These are phyloP conservation scores for Eupithecia centaureata DNA, from an alignment of 2,888 invertebrate genomes.

Conservation along the genomic window DNA sequence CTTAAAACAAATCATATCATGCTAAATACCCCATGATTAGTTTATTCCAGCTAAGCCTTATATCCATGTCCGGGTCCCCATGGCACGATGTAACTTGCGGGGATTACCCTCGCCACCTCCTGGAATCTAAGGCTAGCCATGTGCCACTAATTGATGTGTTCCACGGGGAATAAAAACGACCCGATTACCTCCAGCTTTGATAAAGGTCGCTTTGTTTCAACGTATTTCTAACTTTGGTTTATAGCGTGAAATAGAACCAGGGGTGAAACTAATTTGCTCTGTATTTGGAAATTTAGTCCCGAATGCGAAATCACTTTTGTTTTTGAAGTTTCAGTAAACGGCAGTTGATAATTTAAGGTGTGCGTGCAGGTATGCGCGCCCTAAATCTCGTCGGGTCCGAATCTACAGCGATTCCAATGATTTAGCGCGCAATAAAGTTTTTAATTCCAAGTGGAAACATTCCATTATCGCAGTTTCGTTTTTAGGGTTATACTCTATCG, in stretches of 20 bases:
- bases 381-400: constrained; percentile 57
- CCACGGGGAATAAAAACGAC: constrained; percentile 73
- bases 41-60: constrained; percentile 54
- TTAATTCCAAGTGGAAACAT: constrained; percentile 67
- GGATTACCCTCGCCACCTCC: constrained; percentile 65
- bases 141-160: constrained; percentile 75
- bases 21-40: constrained; percentile 33
- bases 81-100: constrained; percentile 57
- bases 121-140: constrained; percentile 71
- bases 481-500: constrained; percentile 35
- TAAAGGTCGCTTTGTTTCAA: constrained; percentile 38
- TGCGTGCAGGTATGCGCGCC: constrained; percentile 49
- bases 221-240: constrained; percentile 44
- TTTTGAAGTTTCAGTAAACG: constrained; percentile 49
- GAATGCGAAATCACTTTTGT: constrained; percentile 56
- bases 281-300: constrained; percentile 14
- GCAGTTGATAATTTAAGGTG: constrained; percentile 58
- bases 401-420: constrained; percentile 54
- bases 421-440: constrained; percentile 67
- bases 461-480: constrained; percentile 65
- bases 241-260: constrained; percentile 19
- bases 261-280: constrained; percentile 37
- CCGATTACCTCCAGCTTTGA: constrained; percentile 57
- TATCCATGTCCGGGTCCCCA: constrained; percentile 51
- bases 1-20: no score